phyloP scores from a whole-genome alignment of 2,113 vertebrate genomes.

The Pygoscelis adeliae region DNA sequence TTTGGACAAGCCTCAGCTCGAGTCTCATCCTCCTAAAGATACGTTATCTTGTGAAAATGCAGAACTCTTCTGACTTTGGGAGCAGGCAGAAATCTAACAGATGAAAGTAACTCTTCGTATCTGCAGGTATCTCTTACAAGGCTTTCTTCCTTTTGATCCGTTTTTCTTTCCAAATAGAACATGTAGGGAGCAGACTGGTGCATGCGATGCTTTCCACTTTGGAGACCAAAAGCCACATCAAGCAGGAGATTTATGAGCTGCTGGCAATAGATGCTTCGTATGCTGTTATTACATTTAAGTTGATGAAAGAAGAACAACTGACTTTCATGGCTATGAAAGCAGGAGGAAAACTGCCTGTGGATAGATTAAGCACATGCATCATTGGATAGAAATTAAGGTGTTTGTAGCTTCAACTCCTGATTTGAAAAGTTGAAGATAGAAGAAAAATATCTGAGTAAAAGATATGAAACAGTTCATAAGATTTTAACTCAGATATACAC shows the following conservation, averaged over 20 bases:
- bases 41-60: not conserved
- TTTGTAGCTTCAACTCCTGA: constrained; percentile 40
- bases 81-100: not conserved
- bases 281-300: constrained; percentile 57
- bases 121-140: constrained; percentile 24
- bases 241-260: constrained; percentile 55
- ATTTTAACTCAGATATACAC: constrained; percentile 55
- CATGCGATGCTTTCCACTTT: not conserved
- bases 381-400: constrained; percentile 18
- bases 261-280: constrained; percentile 60
- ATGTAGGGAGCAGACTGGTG: constrained; percentile 6
- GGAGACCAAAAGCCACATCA: constrained; percentile 64
- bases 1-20: not conserved
- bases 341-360: constrained; percentile 47
- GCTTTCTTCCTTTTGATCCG: constrained; percentile 55
- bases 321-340: constrained; percentile 48
- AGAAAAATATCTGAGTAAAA: constrained; percentile 39
- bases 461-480: not conserved
- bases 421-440: constrained; percentile 55
- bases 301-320: constrained; percentile 60
- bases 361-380: constrained; percentile 15
- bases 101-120: constrained; percentile 18
- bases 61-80: not conserved
- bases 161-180: constrained; percentile 29
- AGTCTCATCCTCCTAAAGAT: not conserved